Base-by-base conservation (phyloP, 2,888 invertebrate species). In the Cheilosia grossa region DNA sequence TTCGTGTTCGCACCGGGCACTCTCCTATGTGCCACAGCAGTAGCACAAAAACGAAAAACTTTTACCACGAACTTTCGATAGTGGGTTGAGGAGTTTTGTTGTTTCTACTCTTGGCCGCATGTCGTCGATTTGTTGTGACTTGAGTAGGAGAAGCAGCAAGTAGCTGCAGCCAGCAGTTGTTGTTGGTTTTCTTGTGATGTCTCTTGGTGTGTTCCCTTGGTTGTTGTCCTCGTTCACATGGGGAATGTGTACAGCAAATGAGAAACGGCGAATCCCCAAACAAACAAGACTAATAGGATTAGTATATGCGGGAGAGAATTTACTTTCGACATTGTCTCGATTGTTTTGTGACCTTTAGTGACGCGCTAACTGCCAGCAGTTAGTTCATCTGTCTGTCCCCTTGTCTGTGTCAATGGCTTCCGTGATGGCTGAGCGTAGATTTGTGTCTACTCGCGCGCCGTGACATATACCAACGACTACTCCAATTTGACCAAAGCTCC, bases 121-220 rank as follows among this genome's bases (percentile, higher is more conserved):
- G 85, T 85, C 85, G 85, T 81, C 85, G 85, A 85, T 85, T 85
- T 85, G 85, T 85, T 81, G 85, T 77, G 75, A 85, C 85, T 85
- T 85, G 81, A 85, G 81, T 81, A 85, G 81, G 80, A 72, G 74
- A 85, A 81, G 51, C 70, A 81, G 61, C 70, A 67, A 81, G 75
- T 72, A 81, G 75, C 81, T 66, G 79, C 56, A 53, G 27, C 27
- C 6, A 27, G 27, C 27, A 27, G 7, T 27, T 1, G 6, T 27
- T 27, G 67, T 64, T 17, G 66, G 40, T 17, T 19, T 49, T 30
- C 30, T 30, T 24, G 61, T 56, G 54, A 63, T 70, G 69, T 61
- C 58, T 27, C 19, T 40, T 37, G 66, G 44, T 72, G 73, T 83
- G 79, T 79, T 79, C 69, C 69, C 66, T 27, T 75, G 80, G 67